Evolutionary conservation across 2,797 vertebrate species (phyloP).

Genomic region (Parauchenoglanis ngamensis): DNA sequence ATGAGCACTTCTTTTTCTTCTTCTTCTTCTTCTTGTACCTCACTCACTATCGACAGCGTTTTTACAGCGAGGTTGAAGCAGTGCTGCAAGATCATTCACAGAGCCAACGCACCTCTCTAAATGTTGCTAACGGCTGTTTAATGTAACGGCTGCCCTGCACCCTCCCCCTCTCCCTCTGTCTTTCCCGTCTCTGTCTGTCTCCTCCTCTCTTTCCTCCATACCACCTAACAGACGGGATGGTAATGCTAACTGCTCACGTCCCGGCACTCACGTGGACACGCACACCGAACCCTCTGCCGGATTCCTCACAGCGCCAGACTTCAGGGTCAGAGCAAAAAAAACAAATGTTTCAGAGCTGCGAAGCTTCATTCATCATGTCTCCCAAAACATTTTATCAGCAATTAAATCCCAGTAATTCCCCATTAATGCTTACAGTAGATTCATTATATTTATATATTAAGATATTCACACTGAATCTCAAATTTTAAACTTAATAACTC

Average conservation of each 20-base stretch:
- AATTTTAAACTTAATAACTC: not conserved
- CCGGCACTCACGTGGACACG: conserved; percentile 10
- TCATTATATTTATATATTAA: not conserved
- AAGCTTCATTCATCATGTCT: not conserved
- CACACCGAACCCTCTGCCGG: not conserved
- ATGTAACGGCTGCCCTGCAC: not conserved
- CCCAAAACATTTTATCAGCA: not conserved
- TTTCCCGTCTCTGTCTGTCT: too few relatives aligned
- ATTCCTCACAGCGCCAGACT: not conserved
- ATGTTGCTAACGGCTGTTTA: too few relatives aligned
- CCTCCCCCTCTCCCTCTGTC: not conserved
- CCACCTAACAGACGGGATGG: conserved; percentile 45
- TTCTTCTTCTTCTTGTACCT: too few relatives aligned
- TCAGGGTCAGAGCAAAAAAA: not conserved
- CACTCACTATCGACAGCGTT: too few relatives aligned
- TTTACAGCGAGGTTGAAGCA: too few relatives aligned
- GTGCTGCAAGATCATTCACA: too few relatives aligned
- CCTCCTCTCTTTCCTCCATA: not conserved
- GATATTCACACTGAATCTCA: not conserved
- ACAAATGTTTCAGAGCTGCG: not conserved
- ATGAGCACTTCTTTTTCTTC: too few relatives aligned
- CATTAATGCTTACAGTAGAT: not conserved
- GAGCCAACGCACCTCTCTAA: too few relatives aligned
- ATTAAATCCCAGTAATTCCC: not conserved
- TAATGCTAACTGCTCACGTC: conserved; percentile 38